A percentile compares a stretch with the other conserved stretches of the same genome.
Evolutionary conservation across 2,888 invertebrate genomes (phyloP).

Genomic region (Serrognathus titanus): DNA sequence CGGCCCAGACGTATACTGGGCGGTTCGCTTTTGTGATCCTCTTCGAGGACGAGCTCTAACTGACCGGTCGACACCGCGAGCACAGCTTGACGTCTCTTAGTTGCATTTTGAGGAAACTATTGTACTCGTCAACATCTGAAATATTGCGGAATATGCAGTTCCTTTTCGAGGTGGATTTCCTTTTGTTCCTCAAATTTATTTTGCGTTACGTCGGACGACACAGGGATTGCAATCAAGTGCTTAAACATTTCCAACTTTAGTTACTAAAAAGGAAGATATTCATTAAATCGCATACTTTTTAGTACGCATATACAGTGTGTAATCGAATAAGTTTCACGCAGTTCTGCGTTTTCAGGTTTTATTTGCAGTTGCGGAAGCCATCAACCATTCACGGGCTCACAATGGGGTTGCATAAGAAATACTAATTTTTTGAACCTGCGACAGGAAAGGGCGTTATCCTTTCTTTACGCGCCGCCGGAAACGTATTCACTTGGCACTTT

Average conservation of each 20-base stretch:
- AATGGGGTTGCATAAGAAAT: slow-evolving; percentile 21
- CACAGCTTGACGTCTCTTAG: slow-evolving; percentile 43
- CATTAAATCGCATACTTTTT: no score
- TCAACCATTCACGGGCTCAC: no score
- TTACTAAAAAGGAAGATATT: no score
- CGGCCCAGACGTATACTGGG: slow-evolving; percentile 24
- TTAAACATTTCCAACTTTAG: no score
- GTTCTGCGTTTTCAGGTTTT: no score
- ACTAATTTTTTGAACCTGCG: slow-evolving; percentile 20
- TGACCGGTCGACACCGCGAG: slow-evolving; percentile 28
- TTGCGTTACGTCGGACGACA: no score
- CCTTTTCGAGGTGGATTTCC: slow-evolving; percentile 25
- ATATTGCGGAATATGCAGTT: slow-evolving; percentile 46
- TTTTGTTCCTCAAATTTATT: slow-evolving; percentile 24
- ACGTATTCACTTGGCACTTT: slow-evolving; percentile 16
- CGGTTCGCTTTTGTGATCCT: slow-evolving; percentile 31
- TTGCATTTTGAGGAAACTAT: slow-evolving; percentile 46
- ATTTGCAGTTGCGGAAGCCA: no score
- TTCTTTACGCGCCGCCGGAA: slow-evolving; percentile 12
- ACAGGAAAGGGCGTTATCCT: slow-evolving; percentile 17
- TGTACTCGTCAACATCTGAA: slow-evolving; percentile 46
- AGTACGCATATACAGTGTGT: no score
- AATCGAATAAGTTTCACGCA: no score
- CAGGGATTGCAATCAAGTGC: no score
- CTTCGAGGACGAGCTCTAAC: slow-evolving; percentile 1